Conservation (phyloP, 2,888 invertebrate genomes). For the Meiosimyza decipiens region DNA sequence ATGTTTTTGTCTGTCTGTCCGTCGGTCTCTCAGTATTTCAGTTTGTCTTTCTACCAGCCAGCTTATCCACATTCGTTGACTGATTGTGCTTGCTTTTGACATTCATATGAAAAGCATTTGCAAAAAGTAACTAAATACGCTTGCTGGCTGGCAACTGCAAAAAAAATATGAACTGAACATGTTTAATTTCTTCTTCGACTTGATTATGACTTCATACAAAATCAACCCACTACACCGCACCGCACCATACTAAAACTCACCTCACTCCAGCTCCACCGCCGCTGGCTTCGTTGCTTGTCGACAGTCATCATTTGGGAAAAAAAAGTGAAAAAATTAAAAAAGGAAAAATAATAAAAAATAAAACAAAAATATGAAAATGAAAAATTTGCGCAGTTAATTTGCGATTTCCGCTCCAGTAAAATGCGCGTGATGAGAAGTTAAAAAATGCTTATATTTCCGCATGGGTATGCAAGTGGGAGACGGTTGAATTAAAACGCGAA, state of each 20-base stretch:
- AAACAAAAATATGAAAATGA: conserved; percentile 10
- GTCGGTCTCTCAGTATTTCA: not conserved
- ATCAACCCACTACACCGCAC: not conserved
- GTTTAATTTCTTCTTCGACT: conserved; percentile 13
- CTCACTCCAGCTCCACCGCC: not conserved
- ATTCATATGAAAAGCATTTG: too few species aligned
- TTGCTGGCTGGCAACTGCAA: too few species aligned
- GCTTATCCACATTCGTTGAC: too few species aligned
- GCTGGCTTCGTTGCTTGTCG: not conserved
- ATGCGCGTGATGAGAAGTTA: conserved; percentile 38
- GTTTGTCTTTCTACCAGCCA: too few species aligned
- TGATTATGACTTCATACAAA: conserved; percentile 4
- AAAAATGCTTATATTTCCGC: not conserved
- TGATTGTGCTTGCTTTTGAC: too few species aligned
- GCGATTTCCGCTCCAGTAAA: conserved; percentile 58
- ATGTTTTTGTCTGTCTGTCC: not conserved
- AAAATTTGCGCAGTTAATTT: conserved; percentile 58
- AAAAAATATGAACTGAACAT: not conserved
- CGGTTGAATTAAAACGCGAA: too few species aligned
- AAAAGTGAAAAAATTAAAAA: not conserved
- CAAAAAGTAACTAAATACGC: too few species aligned
- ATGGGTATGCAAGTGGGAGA: too few species aligned
- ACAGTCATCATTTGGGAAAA: not conserved
- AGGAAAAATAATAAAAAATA: not conserved
- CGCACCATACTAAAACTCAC: too few species aligned